Base-by-base conservation (phyloP, 2,113 vertebrate genomes). In the Scomber japonicus region DNA sequence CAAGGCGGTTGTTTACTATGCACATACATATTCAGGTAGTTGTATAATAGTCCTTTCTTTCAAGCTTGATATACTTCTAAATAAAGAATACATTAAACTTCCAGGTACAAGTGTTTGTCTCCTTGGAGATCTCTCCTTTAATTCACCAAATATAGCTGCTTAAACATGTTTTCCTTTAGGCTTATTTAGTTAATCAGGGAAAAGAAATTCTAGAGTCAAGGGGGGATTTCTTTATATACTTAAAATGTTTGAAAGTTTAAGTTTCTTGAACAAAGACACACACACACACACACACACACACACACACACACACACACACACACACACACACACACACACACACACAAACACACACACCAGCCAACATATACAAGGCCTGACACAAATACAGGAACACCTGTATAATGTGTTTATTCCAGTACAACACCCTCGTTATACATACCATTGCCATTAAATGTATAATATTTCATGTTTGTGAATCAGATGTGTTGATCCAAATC, bases 111-210 rank as follows among this genome's bases (percentile, higher is more conserved):
- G 60, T 81, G 24, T 59, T 67, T 68, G 19, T 71, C 79, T 84
- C 87, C 5, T 1, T 31, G 49, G 87, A 87, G 31, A 51, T 59
- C 44, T 68, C 63, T 74, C 11, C 48, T 75, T 71, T 88, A 83
- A 85, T 80, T 82, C 57, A 12, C 15, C 69, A 80, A 80, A 91
- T 82, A 87, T 83, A 88, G 85, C 66, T 55, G n/a, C 71, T 82
- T 80, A 81, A 81, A 77, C 63, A 70, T 68, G 49, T 83, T 88
- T 88, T 75, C 83, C 83, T 86, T 63, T 72, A 75, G 78, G 67
- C 74, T 88, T 85, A 73, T 88, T 83, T 85, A 82, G 65, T 80
- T 85, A 83, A 87, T 90, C 64, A 84, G 30, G 62, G 44, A 67
- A 74, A 82, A 71, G 24, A 56, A 75, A 60, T 31, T 27, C 10